These are phyloP conservation scores for Allacma fusca DNA, from an alignment of 2,888 invertebrate genomes.

Conservation along the genomic window DNA sequence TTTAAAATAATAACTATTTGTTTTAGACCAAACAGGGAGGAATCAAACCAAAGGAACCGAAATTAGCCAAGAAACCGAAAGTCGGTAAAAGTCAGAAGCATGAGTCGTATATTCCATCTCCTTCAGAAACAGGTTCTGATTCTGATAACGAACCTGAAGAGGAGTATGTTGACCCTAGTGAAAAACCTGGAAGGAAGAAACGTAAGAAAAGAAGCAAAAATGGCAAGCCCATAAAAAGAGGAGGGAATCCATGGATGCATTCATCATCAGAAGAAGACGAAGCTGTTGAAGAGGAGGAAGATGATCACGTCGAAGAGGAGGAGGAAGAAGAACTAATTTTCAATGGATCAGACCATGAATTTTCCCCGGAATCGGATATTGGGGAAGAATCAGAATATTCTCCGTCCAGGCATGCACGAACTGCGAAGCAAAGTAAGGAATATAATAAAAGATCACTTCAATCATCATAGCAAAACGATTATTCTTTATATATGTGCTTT, in stretches of 20 bases:
- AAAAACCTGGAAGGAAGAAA: constrained; percentile 31
- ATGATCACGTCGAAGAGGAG: constrained; percentile 66
- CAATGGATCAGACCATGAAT: constrained; percentile 86
- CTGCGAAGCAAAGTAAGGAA: constrained; percentile 76
- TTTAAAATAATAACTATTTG: too few species aligned
- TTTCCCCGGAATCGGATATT: constrained; percentile 88
- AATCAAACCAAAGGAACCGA: constrained; percentile 25
- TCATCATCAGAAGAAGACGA: constrained; percentile 62
- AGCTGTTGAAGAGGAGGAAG: constrained; percentile 66
- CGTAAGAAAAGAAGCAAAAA: constrained; percentile 42
- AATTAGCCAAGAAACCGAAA: constrained; percentile 29
- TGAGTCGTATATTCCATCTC: constrained; percentile 50
- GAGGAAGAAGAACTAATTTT: constrained; percentile 66
- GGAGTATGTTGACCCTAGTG: constrained; percentile 43
- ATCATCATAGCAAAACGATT: too few species aligned
- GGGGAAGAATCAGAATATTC: constrained; percentile 75
- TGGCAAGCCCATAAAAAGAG: constrained; percentile 38
- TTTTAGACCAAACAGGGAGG: background rate
- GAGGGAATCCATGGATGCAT: constrained; percentile 52
- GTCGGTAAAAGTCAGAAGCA: constrained; percentile 13
- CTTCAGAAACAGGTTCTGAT: constrained; percentile 50
- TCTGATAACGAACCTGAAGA: constrained; percentile 54
- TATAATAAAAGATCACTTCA: background rate
- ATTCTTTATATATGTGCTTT: constrained; percentile 17
- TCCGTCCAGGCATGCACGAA: constrained; percentile 83